These are phyloP conservation scores for Rhimphoctona megacephalus DNA, from an alignment of 2,888 invertebrate genomes.

Conservation along the genomic window DNA sequence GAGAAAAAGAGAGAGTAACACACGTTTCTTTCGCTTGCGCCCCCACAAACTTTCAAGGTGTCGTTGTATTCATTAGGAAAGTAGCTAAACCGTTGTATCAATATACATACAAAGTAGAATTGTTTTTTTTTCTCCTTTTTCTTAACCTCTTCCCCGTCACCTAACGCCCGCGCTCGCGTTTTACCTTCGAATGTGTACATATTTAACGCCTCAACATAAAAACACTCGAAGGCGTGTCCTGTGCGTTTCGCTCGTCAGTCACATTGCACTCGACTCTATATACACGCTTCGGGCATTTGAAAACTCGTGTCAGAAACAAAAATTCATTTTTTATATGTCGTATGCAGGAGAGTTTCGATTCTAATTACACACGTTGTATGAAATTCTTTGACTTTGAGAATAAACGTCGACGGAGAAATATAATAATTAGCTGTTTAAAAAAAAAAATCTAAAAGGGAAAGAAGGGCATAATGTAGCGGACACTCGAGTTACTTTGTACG, in stretches of 20 bases:
- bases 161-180: constrained; percentile 54
- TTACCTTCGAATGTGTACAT: constrained; percentile 50
- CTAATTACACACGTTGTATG: neutral
- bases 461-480: constrained; percentile 10
- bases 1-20: constrained; percentile 2
- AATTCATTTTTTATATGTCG: neutral
- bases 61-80: constrained; percentile 49
- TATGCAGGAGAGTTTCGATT: neutral
- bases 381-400: constrained; percentile 7
- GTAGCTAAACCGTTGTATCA: neutral
- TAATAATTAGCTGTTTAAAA: constrained; percentile 34
- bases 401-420: constrained; percentile 3
- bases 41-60: constrained; percentile 43
- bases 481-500: constrained; percentile 40
- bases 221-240: constrained; percentile 54
- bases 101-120: neutral
- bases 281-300: neutral
- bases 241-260: constrained; percentile 30
- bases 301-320: neutral
- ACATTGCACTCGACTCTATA: constrained; percentile 17
- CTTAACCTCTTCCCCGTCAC: constrained; percentile 50
- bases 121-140: neutral
- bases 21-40: constrained; percentile 26
- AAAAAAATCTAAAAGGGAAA: constrained; percentile 2
- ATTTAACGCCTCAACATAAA: constrained; percentile 16